phyloP scores from a whole-genome alignment of 92 coral and sea anemone genomes.

The Palythoa grandiflora region DNA sequence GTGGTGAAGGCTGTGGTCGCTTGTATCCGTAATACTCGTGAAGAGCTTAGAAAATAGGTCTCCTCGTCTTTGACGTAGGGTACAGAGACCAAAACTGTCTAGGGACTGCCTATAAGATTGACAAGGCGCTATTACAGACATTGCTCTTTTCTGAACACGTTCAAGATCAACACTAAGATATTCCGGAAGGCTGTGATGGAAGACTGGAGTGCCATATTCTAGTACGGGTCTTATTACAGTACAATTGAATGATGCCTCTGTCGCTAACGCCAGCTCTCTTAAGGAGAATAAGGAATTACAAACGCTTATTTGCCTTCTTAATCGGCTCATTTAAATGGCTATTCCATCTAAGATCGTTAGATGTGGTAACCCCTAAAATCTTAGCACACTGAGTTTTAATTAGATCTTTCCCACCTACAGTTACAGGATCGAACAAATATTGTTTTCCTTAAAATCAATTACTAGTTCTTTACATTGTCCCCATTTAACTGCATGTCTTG shows the following conservation, averaged over 20 bases:
- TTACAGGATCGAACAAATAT: not conserved
- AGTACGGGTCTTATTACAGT: too few relatives aligned
- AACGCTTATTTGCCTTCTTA: not conserved
- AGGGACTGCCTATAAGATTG: too few relatives aligned
- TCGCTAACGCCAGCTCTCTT: not conserved
- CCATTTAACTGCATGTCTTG: not conserved
- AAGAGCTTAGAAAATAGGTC: slow-evolving; percentile 21
- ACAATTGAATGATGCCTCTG: not conserved
- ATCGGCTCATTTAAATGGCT: not conserved
- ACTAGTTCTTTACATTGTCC: not conserved
- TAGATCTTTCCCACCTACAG: not conserved
- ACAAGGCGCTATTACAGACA: too few relatives aligned
- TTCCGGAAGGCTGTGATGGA: too few relatives aligned
- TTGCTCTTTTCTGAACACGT: too few relatives aligned
- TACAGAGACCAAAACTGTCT: too few relatives aligned
- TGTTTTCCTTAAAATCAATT: not conserved
- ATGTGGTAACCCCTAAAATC: too few relatives aligned
- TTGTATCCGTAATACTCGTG: slow-evolving; percentile 15
- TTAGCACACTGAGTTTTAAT: not conserved
- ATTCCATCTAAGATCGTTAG: too few relatives aligned
- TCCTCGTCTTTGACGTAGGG: too few relatives aligned
- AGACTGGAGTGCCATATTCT: too few relatives aligned
- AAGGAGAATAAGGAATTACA: not conserved
- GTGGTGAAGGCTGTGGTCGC: slow-evolving; percentile 21
- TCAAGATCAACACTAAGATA: too few relatives aligned